Evolutionary conservation across 1,140 invertebrate species (phyloP).

Genomic region (Drosophila nigrodunni): DNA sequence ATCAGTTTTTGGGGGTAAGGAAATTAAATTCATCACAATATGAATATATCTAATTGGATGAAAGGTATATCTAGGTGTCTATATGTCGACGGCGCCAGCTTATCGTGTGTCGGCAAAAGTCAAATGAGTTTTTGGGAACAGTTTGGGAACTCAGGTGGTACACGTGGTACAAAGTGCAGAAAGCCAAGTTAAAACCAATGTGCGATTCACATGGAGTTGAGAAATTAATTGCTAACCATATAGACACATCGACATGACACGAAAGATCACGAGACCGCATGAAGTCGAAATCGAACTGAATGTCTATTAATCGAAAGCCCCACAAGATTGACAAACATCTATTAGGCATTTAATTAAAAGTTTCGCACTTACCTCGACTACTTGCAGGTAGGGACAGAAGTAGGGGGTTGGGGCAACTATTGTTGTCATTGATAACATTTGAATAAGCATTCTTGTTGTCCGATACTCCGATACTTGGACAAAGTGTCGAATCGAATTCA

Average conservation of each 20-base stretch:
- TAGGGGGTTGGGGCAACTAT: background rate
- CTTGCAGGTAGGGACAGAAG: background rate
- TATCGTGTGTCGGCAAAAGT: constrained; percentile 58
- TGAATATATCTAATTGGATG: constrained; percentile 1
- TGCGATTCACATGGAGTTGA: constrained; percentile 16
- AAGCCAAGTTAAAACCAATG: constrained; percentile 29
- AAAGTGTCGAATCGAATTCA: constrained; percentile 75
- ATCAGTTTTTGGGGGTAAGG: constrained; percentile 43
- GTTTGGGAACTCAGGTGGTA: background rate
- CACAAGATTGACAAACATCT: constrained; percentile 75
- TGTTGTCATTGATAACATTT: constrained; percentile 64
- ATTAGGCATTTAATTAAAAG: constrained; percentile 81
- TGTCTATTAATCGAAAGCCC: constrained; percentile 64
- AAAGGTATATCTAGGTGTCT: constrained; percentile 16
- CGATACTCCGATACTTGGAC: constrained; percentile 60
- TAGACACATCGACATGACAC: constrained; percentile 72
- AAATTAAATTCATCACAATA: constrained; percentile 67
- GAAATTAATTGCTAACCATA: constrained; percentile 70
- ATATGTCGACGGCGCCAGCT: constrained; percentile 49
- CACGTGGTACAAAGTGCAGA: constrained; percentile 66
- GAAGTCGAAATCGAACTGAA: constrained; percentile 31
- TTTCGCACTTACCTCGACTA: constrained; percentile 57
- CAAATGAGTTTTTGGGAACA: constrained; percentile 40
- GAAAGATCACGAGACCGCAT: constrained; percentile 64
- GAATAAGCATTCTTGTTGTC: constrained; percentile 55